Conservation (phyloP, 2,113 vertebrate species). For the Andinoacara biseriatus region DNA sequence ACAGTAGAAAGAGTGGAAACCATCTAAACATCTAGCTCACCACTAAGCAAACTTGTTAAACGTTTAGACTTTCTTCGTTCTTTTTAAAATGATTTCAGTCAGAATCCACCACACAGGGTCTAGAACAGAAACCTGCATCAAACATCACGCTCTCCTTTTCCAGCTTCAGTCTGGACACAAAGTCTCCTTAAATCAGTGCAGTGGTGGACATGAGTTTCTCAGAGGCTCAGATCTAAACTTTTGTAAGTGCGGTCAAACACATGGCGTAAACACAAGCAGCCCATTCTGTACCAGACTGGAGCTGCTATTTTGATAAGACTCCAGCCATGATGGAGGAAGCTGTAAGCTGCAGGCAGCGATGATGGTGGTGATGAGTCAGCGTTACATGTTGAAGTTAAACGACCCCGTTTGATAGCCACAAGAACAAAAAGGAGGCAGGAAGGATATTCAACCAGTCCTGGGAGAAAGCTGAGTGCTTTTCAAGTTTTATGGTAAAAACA, state of each 20-base stretch:
- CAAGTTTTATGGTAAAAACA: not conserved
- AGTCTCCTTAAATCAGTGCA: not conserved
- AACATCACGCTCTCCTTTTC: not conserved
- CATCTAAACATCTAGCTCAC: not conserved
- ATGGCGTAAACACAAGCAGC: not conserved
- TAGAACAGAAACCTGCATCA: not conserved
- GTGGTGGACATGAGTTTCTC: not conserved
- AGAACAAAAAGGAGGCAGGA: not conserved
- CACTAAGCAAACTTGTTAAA: not conserved
- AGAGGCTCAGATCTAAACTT: not conserved
- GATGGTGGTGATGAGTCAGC: conserved; percentile 53
- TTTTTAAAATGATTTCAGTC: not conserved
- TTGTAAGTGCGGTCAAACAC: conserved; percentile 3
- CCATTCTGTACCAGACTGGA: not conserved
- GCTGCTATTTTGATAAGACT: not conserved
- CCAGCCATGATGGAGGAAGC: conserved; percentile 56
- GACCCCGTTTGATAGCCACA: conserved; percentile 3
- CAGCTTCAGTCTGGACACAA: not conserved
- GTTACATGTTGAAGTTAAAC: conserved; percentile 21
- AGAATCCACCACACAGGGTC: not conserved
- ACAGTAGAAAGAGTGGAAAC: no score
- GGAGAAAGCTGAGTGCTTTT: conserved; percentile 23
- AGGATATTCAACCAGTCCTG: conserved; percentile 23
- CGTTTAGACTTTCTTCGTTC: not conserved
- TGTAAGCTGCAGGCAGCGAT: conserved; percentile 59